phyloP scores from a whole-genome alignment of 64 coral and sea anemone species.

The Trachythela sp. region DNA sequence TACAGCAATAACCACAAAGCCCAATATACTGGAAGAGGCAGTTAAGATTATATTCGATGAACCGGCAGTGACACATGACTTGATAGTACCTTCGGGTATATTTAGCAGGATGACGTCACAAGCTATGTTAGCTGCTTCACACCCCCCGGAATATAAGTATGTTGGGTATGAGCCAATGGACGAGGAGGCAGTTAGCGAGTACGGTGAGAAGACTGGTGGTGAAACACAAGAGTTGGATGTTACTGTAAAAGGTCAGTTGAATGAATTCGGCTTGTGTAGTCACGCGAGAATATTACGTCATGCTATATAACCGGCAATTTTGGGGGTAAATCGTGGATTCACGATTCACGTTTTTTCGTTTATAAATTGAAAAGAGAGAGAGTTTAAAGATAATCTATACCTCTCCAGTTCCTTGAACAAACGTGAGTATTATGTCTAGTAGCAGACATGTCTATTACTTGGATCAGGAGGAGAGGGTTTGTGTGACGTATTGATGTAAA shows the following conservation, averaged over 20 bases:
- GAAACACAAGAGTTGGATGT: not conserved
- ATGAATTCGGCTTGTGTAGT: too few relatives aligned
- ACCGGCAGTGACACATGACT: not conserved
- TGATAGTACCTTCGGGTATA: not conserved
- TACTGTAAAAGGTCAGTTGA: not conserved
- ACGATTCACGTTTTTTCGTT: too few relatives aligned
- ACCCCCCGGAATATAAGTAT: not conserved
- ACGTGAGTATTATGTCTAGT: too few relatives aligned
- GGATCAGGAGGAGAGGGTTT: too few relatives aligned
- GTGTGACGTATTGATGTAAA: too few relatives aligned
- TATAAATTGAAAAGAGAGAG: too few relatives aligned
- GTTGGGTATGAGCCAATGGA: not conserved
- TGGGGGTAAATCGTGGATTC: too few relatives aligned
- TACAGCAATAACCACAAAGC: not conserved
- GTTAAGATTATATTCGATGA: conserved; percentile 1
- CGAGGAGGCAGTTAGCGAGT: not conserved
- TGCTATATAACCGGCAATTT: too few relatives aligned
- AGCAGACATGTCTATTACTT: too few relatives aligned
- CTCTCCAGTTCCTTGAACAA: too few relatives aligned
- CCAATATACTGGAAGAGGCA: not conserved
- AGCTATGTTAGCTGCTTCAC: not conserved
- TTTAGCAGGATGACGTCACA: conserved; percentile 10
- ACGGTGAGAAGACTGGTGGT: not conserved
- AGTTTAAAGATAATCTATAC: too few relatives aligned
- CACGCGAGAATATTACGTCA: too few relatives aligned